These are phyloP conservation scores for Chaetodon trifasciatus DNA, from an alignment of 2,797 vertebrate species.

Conservation along the genomic window DNA sequence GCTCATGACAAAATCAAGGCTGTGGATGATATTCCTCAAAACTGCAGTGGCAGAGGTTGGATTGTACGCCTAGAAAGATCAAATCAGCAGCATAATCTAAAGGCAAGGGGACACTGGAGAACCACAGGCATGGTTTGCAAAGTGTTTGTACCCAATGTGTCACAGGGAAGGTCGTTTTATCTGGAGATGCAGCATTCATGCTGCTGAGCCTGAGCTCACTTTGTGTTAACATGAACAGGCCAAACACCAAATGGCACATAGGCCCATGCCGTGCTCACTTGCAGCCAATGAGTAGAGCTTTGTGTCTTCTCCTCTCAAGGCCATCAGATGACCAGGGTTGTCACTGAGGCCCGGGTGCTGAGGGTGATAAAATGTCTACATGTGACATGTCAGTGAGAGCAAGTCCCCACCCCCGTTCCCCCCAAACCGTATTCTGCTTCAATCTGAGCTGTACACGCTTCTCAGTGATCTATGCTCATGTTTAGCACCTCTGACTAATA, in stretches of 20 bases:
- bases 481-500: conserved; percentile 69
- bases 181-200: conserved; percentile 38
- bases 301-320: conserved; percentile 70
- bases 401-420: background rate
- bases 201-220: conserved; percentile 51
- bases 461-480: conserved; percentile 53
- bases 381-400: conserved; percentile 55
- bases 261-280: conserved; percentile 35
- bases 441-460: conserved; percentile 44
- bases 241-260: conserved; percentile 45
- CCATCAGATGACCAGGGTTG: conserved; percentile 68
- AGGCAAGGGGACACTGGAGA: conserved; percentile 26
- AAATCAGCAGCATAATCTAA: conserved; percentile 51
- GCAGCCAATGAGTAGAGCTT: conserved; percentile 59
- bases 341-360: conserved; percentile 48
- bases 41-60: conserved; percentile 22
- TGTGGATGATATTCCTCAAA: conserved; percentile 20
- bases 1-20: conserved; percentile 15
- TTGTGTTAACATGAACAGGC: conserved; percentile 58
- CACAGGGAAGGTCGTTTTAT: conserved; percentile 63
- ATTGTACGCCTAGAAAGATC: conserved; percentile 25
- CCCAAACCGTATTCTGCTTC: conserved; percentile 41
- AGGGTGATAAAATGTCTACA: conserved; percentile 65
- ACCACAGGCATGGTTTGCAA: conserved; percentile 36
- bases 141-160: conserved; percentile 63